Conservation (phyloP, 2,797 vertebrate species). For the Hemitrygon akajei region DNA sequence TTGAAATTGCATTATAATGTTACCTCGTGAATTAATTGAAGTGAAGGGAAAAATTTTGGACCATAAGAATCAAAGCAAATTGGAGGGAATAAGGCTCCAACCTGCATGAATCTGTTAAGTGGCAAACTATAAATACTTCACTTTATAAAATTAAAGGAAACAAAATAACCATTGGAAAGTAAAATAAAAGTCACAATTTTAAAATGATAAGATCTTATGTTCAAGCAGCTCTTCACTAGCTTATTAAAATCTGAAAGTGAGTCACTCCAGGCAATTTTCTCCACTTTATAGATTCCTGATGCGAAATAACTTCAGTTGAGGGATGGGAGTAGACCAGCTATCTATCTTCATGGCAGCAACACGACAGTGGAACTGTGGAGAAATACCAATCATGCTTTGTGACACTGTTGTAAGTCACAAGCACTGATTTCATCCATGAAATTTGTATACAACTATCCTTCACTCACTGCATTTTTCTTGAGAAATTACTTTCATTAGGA, state of each 20-base stretch:
- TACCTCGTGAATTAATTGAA: neutral
- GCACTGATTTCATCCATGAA: too few relatives aligned
- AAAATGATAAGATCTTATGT: neutral
- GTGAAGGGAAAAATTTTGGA: neutral
- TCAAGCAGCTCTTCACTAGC: neutral
- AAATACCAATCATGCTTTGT: too few relatives aligned
- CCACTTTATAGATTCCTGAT: neutral
- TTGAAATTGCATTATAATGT: neutral
- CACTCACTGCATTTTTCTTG: too few relatives aligned
- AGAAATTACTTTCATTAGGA: too few relatives aligned
- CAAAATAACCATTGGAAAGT: neutral
- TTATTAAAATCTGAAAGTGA: neutral
- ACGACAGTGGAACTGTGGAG: neutral
- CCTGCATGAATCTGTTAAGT: neutral
- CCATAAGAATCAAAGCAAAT: neutral
- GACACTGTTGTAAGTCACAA: too few relatives aligned
- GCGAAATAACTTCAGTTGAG: neutral
- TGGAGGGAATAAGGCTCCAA: neutral
- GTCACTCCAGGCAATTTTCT: neutral
- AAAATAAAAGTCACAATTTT: neutral
- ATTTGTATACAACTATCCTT: too few relatives aligned
- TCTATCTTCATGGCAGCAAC: neutral
- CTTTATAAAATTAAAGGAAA: neutral
- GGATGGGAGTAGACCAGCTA: neutral
- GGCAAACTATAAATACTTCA: neutral